Base-by-base conservation (phyloP, 1,140 invertebrate species). In the Wiebesia pumilae region DNA sequence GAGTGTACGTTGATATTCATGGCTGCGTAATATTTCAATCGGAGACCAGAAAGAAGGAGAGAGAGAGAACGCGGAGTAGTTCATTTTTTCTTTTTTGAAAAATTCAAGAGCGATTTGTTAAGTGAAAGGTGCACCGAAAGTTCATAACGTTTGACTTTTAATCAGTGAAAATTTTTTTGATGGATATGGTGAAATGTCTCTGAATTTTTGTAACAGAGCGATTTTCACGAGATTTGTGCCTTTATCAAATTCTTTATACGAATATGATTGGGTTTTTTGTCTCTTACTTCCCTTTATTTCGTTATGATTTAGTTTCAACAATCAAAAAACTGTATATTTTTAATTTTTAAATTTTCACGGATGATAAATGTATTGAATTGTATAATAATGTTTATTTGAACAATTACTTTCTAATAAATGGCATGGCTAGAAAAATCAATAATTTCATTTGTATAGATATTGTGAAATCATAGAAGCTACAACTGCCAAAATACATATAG, bases 21-120 rank as follows among this genome's bases (percentile, higher is more conserved):
- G 51, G 67, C 79, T 81, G 40, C 27, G 84, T 77, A 33, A 86
- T 81, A 86, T 81, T 81, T 86, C 84, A 81, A 73, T 40, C 40
- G 51, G 1, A 69, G 7, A 77, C 77, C 47, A 79, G 30, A 21
- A 19, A 21, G n/a, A 27, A 24, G n/a, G 51, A 19, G 69, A 30
- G 51, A 27, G 67, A 51, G 62, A 81, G 6, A 14, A 4, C 35
- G 24, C 30, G 30, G 16, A 38, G 54, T 33, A 2, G 21, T 27
- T 4, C 4, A 33, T 69, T 83, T 73, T 71, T 85, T 69, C 51
- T 83, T 73, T 71, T 85, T 69, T 77, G 40, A 51, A 77, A 51
- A 43, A 77, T 84, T 78, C 71, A 78, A n/a, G 38, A 33, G 33
- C 62, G n/a, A 79, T 85, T 85, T 85, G 62, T 85, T 65, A 47